phyloP scores from a whole-genome alignment of 2,797 vertebrate genomes.

The Coccyzus lansbergi region DNA sequence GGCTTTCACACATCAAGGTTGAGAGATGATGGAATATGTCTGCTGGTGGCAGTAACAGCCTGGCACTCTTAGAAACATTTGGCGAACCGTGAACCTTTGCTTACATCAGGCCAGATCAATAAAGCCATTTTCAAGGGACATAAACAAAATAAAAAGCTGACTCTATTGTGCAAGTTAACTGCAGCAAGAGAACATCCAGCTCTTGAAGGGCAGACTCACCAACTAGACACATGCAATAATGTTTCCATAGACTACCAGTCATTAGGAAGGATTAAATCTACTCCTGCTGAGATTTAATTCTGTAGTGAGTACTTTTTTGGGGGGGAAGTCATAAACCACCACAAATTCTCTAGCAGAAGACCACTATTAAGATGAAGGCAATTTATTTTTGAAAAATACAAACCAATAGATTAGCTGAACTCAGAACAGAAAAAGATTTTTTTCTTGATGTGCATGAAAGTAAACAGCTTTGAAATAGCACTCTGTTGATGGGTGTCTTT shows the following conservation, averaged over 20 bases:
- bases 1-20: background rate
- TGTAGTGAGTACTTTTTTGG: background rate
- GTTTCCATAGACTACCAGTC: slow-evolving; percentile 38
- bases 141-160: slow-evolving; percentile 63
- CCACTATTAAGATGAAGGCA: slow-evolving; percentile 32
- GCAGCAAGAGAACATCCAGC: slow-evolving; percentile 51
- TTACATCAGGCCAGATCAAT: slow-evolving; percentile 66
- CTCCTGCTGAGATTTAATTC: slow-evolving; percentile 50
- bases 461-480: background rate
- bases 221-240: slow-evolving; percentile 36
- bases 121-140: slow-evolving; percentile 56
- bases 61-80: slow-evolving; percentile 52
- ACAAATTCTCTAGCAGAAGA: slow-evolving; percentile 46
- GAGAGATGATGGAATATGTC: slow-evolving; percentile 54
- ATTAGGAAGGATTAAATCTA: slow-evolving; percentile 30
- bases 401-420: slow-evolving; percentile 32
- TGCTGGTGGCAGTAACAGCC: slow-evolving; percentile 49
- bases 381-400: slow-evolving; percentile 47
- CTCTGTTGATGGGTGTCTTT: background rate
- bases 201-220: slow-evolving; percentile 54
- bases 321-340: slow-evolving; percentile 24
- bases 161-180: slow-evolving; percentile 62
- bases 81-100: slow-evolving; percentile 52
- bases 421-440: background rate
- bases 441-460: background rate